These are phyloP conservation scores for Urophycis tenuis DNA, from an alignment of 2,797 vertebrate genomes.

Conservation along the genomic window DNA sequence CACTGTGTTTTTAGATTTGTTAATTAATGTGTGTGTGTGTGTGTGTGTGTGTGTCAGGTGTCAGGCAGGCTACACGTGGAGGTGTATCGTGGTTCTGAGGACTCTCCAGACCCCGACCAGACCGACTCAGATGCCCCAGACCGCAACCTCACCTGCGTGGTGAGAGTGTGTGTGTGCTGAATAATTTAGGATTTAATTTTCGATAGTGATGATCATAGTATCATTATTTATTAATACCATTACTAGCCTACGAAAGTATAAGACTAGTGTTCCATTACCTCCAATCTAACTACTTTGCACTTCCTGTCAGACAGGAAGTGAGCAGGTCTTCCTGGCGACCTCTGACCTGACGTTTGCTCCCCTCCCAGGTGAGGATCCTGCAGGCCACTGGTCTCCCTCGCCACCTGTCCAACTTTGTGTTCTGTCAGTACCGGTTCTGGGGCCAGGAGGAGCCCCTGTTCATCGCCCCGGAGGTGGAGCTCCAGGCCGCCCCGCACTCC, in stretches of 20 bases:
- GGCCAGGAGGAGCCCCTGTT: slow-evolving; percentile 77
- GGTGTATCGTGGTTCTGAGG: slow-evolving; percentile 76
- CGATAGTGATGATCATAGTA: neutral
- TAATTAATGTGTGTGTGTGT: slow-evolving; percentile 32
- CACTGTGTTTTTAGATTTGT: slow-evolving; percentile 16
- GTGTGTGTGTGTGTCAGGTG: slow-evolving; percentile 58
- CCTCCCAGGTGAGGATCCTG: slow-evolving; percentile 84
- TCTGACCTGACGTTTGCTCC: slow-evolving; percentile 9
- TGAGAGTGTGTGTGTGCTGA: slow-evolving; percentile 31
- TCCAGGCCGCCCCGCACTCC: slow-evolving; percentile 66
- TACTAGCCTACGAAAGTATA: neutral
- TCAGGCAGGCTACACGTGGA: slow-evolving; percentile 82
- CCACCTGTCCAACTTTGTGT: slow-evolving; percentile 91
- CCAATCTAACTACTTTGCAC: neutral
- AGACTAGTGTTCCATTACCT: too few species aligned
- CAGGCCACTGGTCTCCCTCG: slow-evolving; percentile 91
- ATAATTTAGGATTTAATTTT: too few species aligned
- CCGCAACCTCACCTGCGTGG: slow-evolving; percentile 55
- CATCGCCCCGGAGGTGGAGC: slow-evolving; percentile 81
- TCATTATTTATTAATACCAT: neutral
- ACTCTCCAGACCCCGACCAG: slow-evolving; percentile 57
- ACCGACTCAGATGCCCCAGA: slow-evolving; percentile 73
- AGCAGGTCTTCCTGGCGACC: neutral
- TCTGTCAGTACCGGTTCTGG: slow-evolving; percentile 93
- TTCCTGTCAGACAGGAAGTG: neutral